phyloP scores from a whole-genome alignment of 2,113 vertebrate genomes.

The Crotalus viridis region DNA sequence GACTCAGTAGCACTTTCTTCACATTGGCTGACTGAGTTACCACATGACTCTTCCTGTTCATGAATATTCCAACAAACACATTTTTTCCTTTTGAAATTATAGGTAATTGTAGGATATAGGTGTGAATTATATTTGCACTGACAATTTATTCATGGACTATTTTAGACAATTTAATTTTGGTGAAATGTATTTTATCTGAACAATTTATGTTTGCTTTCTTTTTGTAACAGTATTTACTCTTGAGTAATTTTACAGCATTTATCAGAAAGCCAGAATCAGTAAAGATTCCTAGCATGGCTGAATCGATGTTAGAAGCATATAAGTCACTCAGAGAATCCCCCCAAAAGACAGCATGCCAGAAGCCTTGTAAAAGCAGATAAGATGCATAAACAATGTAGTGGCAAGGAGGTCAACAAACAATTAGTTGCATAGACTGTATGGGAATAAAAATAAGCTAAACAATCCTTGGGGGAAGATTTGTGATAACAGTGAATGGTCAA shows the following conservation, averaged over 20 bases:
- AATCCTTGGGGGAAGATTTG: not conserved
- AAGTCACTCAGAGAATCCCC: not conserved
- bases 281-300: not conserved
- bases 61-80: too few relatives aligned
- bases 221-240: not conserved
- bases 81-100: not conserved
- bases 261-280: not conserved
- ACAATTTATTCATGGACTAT: not conserved
- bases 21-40: too few relatives aligned
- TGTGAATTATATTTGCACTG: not conserved
- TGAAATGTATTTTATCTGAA: not conserved
- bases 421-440: not conserved
- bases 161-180: not conserved
- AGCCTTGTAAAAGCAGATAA: not conserved
- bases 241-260: not conserved
- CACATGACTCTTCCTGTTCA: too few relatives aligned
- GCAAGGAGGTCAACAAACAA: not conserved
- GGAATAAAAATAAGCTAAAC: not conserved
- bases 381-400: not conserved
- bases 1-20: too few relatives aligned
- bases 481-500: not conserved
- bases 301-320: not conserved
- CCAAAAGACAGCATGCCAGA: not conserved
- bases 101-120: not conserved
- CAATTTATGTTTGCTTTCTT: not conserved